Conservation (phyloP, 1,140 invertebrate species). For the Metopolophium dirhodum region DNA sequence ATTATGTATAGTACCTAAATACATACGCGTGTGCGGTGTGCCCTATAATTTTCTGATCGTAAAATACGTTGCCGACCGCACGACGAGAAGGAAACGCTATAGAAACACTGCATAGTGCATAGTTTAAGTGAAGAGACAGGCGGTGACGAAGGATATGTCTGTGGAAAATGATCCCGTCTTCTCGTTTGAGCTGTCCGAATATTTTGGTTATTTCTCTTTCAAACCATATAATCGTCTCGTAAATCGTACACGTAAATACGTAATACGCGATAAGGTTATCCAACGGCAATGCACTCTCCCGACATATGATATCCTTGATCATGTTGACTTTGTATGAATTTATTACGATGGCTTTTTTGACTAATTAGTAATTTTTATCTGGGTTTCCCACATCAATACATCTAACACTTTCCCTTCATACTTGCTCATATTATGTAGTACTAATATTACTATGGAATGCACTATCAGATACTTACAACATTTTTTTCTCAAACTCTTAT, state of each 20-base stretch:
- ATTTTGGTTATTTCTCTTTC: background rate
- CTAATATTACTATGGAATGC: background rate
- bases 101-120: background rate
- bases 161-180: background rate
- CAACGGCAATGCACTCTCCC: background rate
- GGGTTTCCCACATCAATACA: background rate
- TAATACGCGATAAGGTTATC: background rate
- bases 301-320: background rate
- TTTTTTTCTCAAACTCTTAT: background rate
- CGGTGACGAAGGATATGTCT: background rate
- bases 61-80: conserved; percentile 17
- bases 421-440: background rate
- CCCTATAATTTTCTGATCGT: conserved; percentile 13
- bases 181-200: background rate
- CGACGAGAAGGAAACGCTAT: background rate
- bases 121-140: background rate
- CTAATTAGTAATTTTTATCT: background rate
- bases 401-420: background rate
- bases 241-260: background rate
- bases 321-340: background rate
- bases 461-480: background rate
- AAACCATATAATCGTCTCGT: background rate
- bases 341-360: background rate
- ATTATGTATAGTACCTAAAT: background rate
- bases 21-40: background rate